Base-by-base conservation (phyloP, 2,888 invertebrate species). In the Drosophila suboccidentalis region DNA sequence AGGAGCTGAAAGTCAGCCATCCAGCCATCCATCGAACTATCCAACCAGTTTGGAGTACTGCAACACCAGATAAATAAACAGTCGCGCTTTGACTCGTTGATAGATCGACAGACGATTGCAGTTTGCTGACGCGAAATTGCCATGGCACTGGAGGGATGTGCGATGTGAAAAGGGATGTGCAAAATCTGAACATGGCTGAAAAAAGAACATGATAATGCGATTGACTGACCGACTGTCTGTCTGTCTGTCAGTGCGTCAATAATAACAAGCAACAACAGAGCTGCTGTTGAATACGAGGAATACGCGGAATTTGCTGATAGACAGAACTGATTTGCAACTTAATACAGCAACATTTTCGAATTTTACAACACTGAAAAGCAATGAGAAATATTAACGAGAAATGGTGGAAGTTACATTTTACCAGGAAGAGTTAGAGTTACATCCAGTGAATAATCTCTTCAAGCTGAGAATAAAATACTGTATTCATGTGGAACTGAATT, bases 91-190 rank as follows among this genome's bases (percentile, higher is more conserved):
- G 74, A 74, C 66, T 64, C 66, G 60, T 60, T 84, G 80, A 85
- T 84, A 71, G 86, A 86, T 86, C 87, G 86, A 70, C 74, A 80
- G 78, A 72, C 76, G 81, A 79, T 77, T 85, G 79, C 61, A 72
- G 62, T 75, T 71, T 68, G 75, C 55, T 71, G 68, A 65, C 75
- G 71, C 71, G 64, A 74, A 73, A 77, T 73, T 78, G 78, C 78
- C 15, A 66, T 63, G 47, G 36, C 15, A 61, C 13, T 58, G 29
- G 6, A 4, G 11, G 3, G 32, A 10, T 50, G 57, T 10, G 15
- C 11, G 4, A 38, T 13, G 22, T 15, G 41, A 15, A 36, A 36
- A 13, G n/a, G 32, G 17, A 50, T 46, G 63, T 49, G 47, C 6
- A 39, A 53, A 53, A 55, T 46, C 46, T 17, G 19, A 34, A 44